A percentile compares a stretch with the other conserved stretches of the same genome.
Evolutionary conservation across 2,888 invertebrate species (phyloP).

Genomic region (Mythimna ferrago): DNA sequence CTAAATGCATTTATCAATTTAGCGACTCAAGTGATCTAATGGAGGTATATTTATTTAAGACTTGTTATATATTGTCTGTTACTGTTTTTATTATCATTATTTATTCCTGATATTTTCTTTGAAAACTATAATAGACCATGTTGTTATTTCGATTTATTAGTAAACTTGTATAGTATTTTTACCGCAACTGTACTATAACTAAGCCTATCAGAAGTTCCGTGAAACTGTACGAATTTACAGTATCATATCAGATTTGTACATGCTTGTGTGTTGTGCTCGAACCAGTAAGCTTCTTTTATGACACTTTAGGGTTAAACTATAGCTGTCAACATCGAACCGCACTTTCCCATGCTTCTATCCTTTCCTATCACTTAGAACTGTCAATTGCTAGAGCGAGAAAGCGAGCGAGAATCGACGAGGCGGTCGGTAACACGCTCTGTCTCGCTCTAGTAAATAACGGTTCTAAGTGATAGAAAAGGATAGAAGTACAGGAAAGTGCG

Average conservation of each 20-base stretch:
- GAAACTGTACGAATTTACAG: slow-evolving; percentile 80
- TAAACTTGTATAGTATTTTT: slow-evolving; percentile 40
- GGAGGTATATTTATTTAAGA: background rate
- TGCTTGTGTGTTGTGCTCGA: slow-evolving; percentile 53
- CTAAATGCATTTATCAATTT: no score
- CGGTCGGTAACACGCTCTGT: no score
- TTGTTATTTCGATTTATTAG: slow-evolving; percentile 1
- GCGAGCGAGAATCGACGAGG: no score
- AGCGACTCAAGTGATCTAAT: no score
- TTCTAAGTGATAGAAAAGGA: no score
- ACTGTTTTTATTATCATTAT: slow-evolving; percentile 21
- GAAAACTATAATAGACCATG: slow-evolving; percentile 22
- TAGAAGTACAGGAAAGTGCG: no score
- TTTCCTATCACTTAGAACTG: no score
- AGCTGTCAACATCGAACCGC: no score
- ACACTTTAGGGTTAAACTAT: background rate
- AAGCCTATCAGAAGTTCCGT: slow-evolving; percentile 64
- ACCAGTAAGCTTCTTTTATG: slow-evolving; percentile 19
- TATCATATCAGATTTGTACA: slow-evolving; percentile 88
- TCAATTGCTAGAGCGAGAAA: no score
- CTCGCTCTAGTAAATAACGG: no score
- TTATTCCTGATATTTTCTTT: background rate
- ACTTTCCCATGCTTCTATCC: no score
- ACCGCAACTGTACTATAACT: slow-evolving; percentile 53
- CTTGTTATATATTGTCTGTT: slow-evolving; percentile 12